Conservation (phyloP, 2,797 vertebrate genomes). For the Sus cebifrons region DNA sequence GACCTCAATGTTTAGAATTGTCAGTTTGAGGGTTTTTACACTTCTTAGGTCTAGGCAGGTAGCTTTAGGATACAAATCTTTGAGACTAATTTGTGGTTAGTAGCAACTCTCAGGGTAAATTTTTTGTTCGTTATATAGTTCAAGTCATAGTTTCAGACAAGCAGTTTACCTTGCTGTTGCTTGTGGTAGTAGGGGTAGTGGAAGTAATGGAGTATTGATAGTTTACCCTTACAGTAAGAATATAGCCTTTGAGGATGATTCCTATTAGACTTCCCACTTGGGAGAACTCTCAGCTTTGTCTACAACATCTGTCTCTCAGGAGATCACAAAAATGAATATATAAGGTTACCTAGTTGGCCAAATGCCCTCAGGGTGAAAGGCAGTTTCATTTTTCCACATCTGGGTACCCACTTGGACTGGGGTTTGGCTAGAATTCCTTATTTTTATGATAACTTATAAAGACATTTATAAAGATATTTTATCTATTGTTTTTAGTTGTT, state of each 20-base stretch:
- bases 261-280: not conserved
- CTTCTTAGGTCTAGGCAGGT: not conserved
- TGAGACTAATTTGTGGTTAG: not conserved
- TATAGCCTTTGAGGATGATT: not conserved
- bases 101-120: not conserved
- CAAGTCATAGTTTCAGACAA: not conserved
- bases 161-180: not conserved
- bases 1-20: not conserved
- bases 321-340: conserved; percentile 38
- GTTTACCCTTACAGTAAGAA: not conserved
- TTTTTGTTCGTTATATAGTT: not conserved
- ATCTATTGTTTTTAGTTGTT: conserved; percentile 25
- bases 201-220: not conserved
- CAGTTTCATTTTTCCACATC: conserved; percentile 42
- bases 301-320: not conserved
- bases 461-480: conserved; percentile 56
- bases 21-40: not conserved
- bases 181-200: not conserved
- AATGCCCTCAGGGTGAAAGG: not conserved
- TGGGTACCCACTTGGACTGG: not conserved
- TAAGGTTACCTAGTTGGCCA: not conserved
- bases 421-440: conserved; percentile 46
- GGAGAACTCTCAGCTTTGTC: not conserved
- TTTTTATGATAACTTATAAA: conserved; percentile 43
- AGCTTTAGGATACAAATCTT: conserved; percentile 21